Evolutionary conservation across 37 sponge, comb jelly and placozoan species (phyloP), one percentile per base, ranked within the genome.

Genomic region (Beroe forskalii): DNA sequence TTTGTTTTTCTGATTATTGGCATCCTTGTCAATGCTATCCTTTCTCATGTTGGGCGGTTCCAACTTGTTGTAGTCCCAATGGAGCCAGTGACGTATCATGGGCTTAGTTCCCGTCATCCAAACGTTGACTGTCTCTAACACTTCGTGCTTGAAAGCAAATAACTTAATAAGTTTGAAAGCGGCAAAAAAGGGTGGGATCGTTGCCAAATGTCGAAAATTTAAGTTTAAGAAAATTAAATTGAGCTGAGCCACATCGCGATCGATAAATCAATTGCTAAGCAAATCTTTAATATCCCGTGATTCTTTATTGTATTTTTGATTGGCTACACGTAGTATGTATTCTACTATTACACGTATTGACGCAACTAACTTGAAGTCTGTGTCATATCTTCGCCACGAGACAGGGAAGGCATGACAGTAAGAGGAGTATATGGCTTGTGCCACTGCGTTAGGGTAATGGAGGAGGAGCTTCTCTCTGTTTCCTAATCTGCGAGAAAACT

Each of bases 341-440:
- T n/a, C n/a, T n/a, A n/a, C n/a, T n/a, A n/a, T n/a, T n/a, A n/a
- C n/a, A n/a, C n/a, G n/a, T n/a, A n/a, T n/a, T n/a, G n/a, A n/a
- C n/a, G n/a, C n/a, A n/a, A 64, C 40, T 80, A 12, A 80, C 86
- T 80, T 80, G 86, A 80, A 80, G 4, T 35, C 48, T 42, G 86
- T 80, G 30, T 80, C 55, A 25, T 80, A 80, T 3, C 86, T 3
- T 80, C 86, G 40, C 86, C 86, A 80, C 1, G 86, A 80, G 6
- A 80, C 86, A n/a, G 86, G 86, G 28, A 80, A 80, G 3, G 86
- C 86, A 31, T 80, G 86, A 48, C 86, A 80, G 86, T 80, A 80
- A 43, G 86, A 12, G n/a, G 86, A 32, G 55, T 80, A 80, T 43
- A 80, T 80, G n/a, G 86, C 86, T 23, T 80, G 86, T 6, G 86